Percentiles rank a stretch among this genome's conserved stretches.
Conservation (phyloP, 2,888 invertebrate species). For the Synanthedon vespiformis region DNA sequence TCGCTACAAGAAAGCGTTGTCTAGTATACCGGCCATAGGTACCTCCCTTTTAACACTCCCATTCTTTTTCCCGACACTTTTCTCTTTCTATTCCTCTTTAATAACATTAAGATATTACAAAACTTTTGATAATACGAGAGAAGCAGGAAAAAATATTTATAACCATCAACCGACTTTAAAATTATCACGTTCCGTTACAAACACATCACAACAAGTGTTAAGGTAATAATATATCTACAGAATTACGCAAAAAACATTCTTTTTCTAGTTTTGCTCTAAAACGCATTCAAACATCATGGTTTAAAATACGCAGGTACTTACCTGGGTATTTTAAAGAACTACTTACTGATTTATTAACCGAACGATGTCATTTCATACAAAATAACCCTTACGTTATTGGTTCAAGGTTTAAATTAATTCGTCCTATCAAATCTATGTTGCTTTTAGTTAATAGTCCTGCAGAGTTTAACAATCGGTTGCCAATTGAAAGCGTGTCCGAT, state of each 20-base stretch:
- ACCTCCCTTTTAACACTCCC: too few species aligned
- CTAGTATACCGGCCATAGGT: too few species aligned
- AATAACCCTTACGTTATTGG: slow-evolving; percentile 1
- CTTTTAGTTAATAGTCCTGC: slow-evolving; percentile 25
- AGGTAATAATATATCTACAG: too few species aligned
- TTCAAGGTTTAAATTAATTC: slow-evolving; percentile 11
- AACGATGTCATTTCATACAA: slow-evolving; percentile 1
- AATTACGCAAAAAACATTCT: slow-evolving; percentile 7
- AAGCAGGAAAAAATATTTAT: too few species aligned
- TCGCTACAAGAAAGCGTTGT: too few species aligned
- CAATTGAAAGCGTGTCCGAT: slow-evolving; percentile 36
- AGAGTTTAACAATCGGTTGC: slow-evolving; percentile 41
- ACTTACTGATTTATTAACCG: slow-evolving; percentile 16
- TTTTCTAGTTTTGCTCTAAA: slow-evolving; percentile 31
- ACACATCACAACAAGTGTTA: too few species aligned
- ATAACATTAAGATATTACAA: too few species aligned
- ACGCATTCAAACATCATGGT: slow-evolving; percentile 55
- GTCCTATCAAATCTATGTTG: slow-evolving; percentile 4
- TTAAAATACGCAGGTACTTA: slow-evolving; percentile 24
- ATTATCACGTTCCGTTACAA: too few species aligned
- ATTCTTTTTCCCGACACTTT: too few species aligned
- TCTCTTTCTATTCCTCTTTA: too few species aligned
- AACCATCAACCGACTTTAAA: too few species aligned
- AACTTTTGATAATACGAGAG: too few species aligned
- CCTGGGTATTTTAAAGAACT: slow-evolving; percentile 20